Base-by-base conservation (phyloP, 1,140 invertebrate genomes). In the Zeugodacus cucurbitae region DNA sequence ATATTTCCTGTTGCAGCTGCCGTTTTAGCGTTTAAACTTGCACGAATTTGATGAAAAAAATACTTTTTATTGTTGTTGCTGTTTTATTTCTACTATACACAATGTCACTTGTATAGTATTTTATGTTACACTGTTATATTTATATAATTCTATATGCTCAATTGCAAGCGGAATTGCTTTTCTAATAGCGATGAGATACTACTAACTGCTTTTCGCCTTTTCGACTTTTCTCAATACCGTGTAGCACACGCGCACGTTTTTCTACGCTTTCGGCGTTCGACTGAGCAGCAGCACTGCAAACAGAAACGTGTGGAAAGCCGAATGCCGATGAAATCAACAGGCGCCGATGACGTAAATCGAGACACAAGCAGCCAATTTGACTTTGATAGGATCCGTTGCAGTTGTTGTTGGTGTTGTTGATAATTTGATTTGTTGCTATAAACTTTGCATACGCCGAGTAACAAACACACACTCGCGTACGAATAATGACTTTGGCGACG, bases 1-100 rank as follows among this genome's bases (percentile, higher is more conserved):
- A 89, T 82, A 14, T 87, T 87, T 67, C 11, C 70, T 89, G 85
- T 62, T 44, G 48, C 41, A 58, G 64, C 26, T 26, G 64, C 57
- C 57, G 48, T 78, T 88, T 57, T n/a, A 20, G 10, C 5, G 7
- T 26, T 74, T 78, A 54, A 48, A n/a, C 64, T 54, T 34, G 67
- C 6, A 48, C 41, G 74, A 70, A 29, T 87, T 41, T 37, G 32
- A 22, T 57, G 37, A 62, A 62, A 62, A n/a, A 3, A 64, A 41
- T 20, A 48, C 14, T 37, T 64, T 14, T 87, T 4, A 54, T 64
- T 87, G 54, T 74, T 74, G 22, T 41, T 74, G 67, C 14, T 32
- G 34, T 20, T 4, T 82, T 29, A 7, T 20, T 26, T 29, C 7
- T 82, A n/a, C 74, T 54, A 44, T 74, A 74, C 70, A 20, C 70